Percentiles rank a stretch among this genome's conserved stretches.
phyloP scores from a whole-genome alignment of 2,888 invertebrate genomes.

The Mimas tiliae region DNA sequence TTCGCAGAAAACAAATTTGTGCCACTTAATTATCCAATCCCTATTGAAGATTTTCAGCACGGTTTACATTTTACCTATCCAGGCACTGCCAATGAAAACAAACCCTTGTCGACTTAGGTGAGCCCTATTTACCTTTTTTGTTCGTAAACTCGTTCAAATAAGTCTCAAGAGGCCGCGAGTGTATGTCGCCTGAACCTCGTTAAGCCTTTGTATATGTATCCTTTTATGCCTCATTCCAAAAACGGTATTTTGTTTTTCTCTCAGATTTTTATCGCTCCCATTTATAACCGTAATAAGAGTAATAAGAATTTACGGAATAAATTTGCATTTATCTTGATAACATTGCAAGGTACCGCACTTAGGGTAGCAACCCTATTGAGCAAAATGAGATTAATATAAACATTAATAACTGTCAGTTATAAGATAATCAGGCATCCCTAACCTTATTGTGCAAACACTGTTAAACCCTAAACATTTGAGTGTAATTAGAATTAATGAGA shows the following conservation, averaged over 20 bases:
- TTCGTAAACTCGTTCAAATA: constrained; percentile 33
- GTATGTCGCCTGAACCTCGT: constrained; percentile 31
- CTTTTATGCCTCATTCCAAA: constrained; percentile 16
- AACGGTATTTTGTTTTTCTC: constrained; percentile 19
- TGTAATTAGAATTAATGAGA: constrained; percentile 75
- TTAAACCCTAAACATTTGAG: constrained; percentile 64
- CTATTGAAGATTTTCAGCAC: constrained; percentile 2
- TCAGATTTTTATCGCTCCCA: constrained; percentile 2
- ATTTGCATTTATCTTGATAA: constrained; percentile 20
- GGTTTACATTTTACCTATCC: neutral
- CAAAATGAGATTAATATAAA: constrained; percentile 13
- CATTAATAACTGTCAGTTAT: constrained; percentile 36
- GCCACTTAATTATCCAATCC: constrained; percentile 33
- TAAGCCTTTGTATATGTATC: constrained; percentile 24
- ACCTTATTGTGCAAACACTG: constrained; percentile 49
- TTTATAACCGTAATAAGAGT: constrained; percentile 7
- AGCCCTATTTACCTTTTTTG: constrained; percentile 32
- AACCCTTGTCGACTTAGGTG: constrained; percentile 24
- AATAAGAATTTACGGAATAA: neutral
- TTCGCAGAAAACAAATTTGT: constrained; percentile 54
- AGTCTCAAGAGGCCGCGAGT: constrained; percentile 31
- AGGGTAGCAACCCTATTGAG: constrained; percentile 12
- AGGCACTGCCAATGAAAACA: constrained; percentile 26
- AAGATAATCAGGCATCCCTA: constrained; percentile 47
- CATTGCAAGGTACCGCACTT: constrained; percentile 10